phyloP scores from a whole-genome alignment of 2,797 vertebrate species.

The Avahi laniger region DNA sequence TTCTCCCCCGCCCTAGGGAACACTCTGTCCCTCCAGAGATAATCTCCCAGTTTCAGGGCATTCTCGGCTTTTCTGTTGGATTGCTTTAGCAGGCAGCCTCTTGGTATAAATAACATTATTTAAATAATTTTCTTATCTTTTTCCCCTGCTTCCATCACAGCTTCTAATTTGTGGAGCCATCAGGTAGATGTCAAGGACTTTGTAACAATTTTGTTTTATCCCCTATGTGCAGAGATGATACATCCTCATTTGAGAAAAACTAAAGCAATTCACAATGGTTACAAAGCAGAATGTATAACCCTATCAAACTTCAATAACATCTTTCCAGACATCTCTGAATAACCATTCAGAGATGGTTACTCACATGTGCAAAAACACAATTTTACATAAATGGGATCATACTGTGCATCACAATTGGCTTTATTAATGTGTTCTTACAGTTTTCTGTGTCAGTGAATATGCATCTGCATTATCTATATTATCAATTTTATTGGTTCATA shows the following conservation, averaged over 20 bases:
- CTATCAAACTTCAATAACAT: not conserved
- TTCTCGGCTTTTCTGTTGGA: not conserved
- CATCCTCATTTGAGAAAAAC: slow-evolving; percentile 31
- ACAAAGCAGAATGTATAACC: not conserved
- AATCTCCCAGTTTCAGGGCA: not conserved
- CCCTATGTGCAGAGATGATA: not conserved
- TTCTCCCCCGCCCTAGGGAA: not conserved
- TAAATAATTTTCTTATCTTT: not conserved
- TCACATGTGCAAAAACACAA: not conserved
- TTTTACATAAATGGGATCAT: not conserved
- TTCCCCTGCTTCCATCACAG: not conserved
- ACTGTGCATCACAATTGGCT: not conserved
- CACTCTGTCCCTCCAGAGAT: not conserved
- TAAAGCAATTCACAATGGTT: not conserved
- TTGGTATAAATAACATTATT: not conserved
- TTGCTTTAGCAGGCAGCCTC: not conserved
- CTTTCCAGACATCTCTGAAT: not conserved
- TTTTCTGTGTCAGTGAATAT: not conserved
- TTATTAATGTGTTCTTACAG: not conserved
- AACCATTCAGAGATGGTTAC: not conserved
- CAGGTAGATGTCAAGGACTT: not conserved
- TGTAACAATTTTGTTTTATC: not conserved
- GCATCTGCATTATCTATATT: not conserved
- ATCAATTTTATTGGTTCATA: slow-evolving; percentile 7
- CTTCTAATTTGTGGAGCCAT: not conserved